Conservation (phyloP, 2,113 vertebrate genomes). For the Charadrius vociferus region DNA sequence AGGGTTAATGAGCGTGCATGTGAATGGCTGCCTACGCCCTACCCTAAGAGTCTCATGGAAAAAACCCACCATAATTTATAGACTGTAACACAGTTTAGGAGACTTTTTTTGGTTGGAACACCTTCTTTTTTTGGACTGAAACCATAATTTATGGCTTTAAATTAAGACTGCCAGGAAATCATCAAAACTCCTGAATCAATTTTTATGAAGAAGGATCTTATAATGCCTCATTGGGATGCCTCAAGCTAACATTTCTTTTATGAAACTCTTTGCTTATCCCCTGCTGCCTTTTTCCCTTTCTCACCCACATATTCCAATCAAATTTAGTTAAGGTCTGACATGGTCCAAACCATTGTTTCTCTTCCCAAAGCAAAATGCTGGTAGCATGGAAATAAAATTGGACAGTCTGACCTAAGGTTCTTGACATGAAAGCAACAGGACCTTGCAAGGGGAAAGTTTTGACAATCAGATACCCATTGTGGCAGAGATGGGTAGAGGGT, state of each 20-base stretch:
- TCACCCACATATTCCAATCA: background rate
- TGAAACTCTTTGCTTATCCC: background rate
- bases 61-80: background rate
- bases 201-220: background rate
- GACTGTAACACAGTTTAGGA: background rate
- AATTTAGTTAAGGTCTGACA: background rate
- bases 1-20: background rate
- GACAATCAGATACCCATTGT: background rate
- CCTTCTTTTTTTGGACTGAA: background rate
- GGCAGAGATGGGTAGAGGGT: background rate
- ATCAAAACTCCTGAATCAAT: fast-evolving
- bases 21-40: background rate
- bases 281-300: background rate
- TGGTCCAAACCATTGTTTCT: fast-evolving
- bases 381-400: background rate
- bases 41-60: background rate
- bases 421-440: fast-evolving
- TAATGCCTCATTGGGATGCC: background rate
- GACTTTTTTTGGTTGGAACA: background rate
- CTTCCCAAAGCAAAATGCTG: background rate
- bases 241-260: background rate
- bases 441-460: background rate
- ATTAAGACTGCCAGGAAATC: background rate
- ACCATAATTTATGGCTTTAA: background rate
- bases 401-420: background rate